Conservation (phyloP, 2,888 invertebrate species). For the Amphimallon solstitiale region DNA sequence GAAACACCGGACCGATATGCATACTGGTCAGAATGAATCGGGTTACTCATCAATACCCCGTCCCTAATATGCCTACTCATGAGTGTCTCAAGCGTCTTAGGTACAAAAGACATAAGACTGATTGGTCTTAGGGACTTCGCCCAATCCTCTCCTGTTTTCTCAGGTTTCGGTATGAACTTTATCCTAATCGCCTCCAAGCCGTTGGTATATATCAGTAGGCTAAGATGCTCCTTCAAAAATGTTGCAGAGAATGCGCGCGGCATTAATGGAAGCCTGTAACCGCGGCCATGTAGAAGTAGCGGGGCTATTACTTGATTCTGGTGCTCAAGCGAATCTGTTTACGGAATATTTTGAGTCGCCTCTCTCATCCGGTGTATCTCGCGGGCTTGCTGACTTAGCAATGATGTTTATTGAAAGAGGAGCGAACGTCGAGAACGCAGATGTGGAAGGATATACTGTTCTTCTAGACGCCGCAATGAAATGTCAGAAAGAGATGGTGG, state of each 20-base stretch:
- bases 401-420: slow-evolving; percentile 95
- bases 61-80: no score
- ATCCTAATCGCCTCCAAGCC: no score
- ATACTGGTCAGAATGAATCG: no score
- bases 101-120: no score
- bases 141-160: no score
- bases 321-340: slow-evolving; percentile 99
- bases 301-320: slow-evolving; percentile 90
- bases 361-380: slow-evolving; percentile 96
- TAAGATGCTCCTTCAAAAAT: no score
- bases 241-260: slow-evolving; percentile 99
- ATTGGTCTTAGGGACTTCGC: no score
- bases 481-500: slow-evolving; percentile 99
- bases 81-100: no score
- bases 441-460: slow-evolving; percentile 99
- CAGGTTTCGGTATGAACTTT: no score
- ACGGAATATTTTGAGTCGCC: slow-evolving; percentile 99
- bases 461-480: slow-evolving; percentile 99
- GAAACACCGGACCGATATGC: no score
- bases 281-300: slow-evolving; percentile 99
- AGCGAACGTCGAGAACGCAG: slow-evolving; percentile 98
- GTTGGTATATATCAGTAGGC: no score
- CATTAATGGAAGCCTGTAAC: slow-evolving; percentile 99
- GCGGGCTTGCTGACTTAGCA: slow-evolving; percentile 97
- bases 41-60: no score